A percentile compares a stretch with the other conserved stretches of the same genome.
These are phyloP conservation scores for Hucho hucho DNA, from an alignment of 2,113 vertebrate species.

Conservation along the genomic window DNA sequence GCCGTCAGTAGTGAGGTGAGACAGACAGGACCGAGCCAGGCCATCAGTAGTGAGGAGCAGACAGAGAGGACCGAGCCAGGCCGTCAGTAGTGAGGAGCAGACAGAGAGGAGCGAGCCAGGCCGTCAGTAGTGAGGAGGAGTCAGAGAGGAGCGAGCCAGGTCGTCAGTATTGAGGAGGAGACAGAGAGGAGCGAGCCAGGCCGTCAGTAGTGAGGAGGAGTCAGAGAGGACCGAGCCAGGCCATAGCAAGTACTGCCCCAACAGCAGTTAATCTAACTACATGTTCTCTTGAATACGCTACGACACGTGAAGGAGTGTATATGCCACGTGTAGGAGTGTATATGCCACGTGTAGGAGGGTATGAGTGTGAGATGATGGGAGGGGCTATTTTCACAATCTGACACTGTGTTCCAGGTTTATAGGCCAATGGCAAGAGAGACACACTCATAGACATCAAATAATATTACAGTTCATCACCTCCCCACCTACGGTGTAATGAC, in stretches of 20 bases:
- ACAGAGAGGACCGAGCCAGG: too few species aligned
- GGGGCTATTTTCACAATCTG: constrained; percentile 45
- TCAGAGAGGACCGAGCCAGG: background rate
- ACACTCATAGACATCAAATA: constrained; percentile 70
- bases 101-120: too few species aligned
- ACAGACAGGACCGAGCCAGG: too few species aligned
- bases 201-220: background rate
- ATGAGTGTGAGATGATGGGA: constrained; percentile 54
- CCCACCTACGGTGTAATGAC: constrained; percentile 77
- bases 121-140: too few species aligned
- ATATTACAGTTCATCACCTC: constrained; percentile 78
- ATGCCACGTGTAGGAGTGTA: too few species aligned
- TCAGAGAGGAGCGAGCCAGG: too few species aligned
- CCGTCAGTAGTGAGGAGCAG: too few species aligned
- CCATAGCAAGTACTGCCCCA: background rate
- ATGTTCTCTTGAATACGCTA: background rate
- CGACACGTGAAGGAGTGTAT: too few species aligned
- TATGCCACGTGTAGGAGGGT: background rate
- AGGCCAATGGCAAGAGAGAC: constrained; percentile 67
- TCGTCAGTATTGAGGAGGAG: background rate
- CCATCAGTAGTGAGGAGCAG: too few species aligned
- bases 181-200: background rate
- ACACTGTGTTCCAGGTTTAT: constrained; percentile 63
- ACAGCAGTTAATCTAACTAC: background rate
- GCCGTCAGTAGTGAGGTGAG: too few species aligned